Percentiles rank a stretch among this genome's conserved stretches.
Conservation (phyloP, 2,888 invertebrate genomes). For the Drosophila imparisetae region DNA sequence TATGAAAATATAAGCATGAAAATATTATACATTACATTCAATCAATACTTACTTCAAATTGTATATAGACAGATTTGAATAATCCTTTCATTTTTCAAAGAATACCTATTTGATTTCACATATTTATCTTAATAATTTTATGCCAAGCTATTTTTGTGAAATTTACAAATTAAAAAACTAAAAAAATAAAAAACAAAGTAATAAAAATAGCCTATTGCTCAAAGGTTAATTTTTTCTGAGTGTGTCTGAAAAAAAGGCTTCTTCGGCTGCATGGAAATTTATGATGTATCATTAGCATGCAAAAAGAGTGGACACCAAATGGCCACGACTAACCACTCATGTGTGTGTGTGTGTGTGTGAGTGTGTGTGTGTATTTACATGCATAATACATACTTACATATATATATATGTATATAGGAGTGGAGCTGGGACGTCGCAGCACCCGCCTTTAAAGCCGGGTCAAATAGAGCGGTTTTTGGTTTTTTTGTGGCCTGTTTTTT, state of each 20-base stretch:
- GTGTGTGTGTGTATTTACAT: background rate
- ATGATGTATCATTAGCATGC: slow-evolving; percentile 82
- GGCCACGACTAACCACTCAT: slow-evolving; percentile 20
- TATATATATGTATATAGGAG: background rate
- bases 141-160: background rate
- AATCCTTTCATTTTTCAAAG: background rate
- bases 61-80: background rate
- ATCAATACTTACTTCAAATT: background rate
- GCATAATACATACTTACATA: background rate
- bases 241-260: slow-evolving; percentile 5
- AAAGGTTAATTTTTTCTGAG: background rate
- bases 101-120: background rate
- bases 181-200: background rate
- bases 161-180: background rate
- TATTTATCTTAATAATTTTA: background rate
- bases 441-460: slow-evolving; percentile 17
- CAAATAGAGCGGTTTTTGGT: slow-evolving; percentile 8
- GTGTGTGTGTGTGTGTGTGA: background rate
- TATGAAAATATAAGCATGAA: no score
- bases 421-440: slow-evolving; percentile 1
- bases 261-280: slow-evolving; percentile 67
- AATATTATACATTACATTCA: no score
- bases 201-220: background rate
- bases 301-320: slow-evolving; percentile 65
- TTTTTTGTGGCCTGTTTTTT: slow-evolving; percentile 14